Conservation (phyloP, 2,888 invertebrate species). For the Amphipyra tragopoginis region DNA sequence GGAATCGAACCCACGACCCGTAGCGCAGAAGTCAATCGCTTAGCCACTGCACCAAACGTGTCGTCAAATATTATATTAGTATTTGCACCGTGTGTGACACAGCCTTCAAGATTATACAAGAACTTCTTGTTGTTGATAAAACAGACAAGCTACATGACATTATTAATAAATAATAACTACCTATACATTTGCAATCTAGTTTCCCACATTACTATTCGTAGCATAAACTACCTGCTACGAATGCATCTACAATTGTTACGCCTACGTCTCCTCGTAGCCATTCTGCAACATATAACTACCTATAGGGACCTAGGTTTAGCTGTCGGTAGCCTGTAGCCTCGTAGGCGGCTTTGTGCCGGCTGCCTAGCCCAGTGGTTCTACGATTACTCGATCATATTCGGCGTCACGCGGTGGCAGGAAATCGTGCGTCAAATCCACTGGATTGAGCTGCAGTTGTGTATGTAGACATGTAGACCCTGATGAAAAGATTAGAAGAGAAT, state of each 20-base stretch:
- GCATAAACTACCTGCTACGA: constrained; percentile 26
- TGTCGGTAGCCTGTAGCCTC: neutral
- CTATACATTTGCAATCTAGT: neutral
- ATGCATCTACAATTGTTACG: constrained; percentile 12
- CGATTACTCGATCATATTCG: constrained; percentile 19
- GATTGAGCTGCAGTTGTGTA: neutral
- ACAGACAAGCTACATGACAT: too few relatives aligned
- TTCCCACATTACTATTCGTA: constrained; percentile 8
- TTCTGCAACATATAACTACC: neutral
- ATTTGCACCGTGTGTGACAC: too few relatives aligned
- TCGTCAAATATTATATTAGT: too few relatives aligned
- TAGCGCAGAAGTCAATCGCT: too few relatives aligned
- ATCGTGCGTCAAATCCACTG: constrained; percentile 11
- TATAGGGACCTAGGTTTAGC: constrained; percentile 7
- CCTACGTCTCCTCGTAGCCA: constrained; percentile 36
- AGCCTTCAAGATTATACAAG: too few relatives aligned
- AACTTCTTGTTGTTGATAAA: too few relatives aligned
- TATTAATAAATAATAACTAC: too few relatives aligned
- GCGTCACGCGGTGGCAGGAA: constrained; percentile 8
- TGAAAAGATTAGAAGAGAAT: neutral
- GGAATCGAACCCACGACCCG: too few relatives aligned
- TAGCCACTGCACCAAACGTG: too few relatives aligned
- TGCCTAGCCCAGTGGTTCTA: constrained; percentile 2
- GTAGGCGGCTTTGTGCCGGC: constrained; percentile 17
- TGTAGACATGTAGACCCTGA: neutral